phyloP scores from a whole-genome alignment of 2,888 invertebrate genomes.

The Himalopsyche japonica region DNA sequence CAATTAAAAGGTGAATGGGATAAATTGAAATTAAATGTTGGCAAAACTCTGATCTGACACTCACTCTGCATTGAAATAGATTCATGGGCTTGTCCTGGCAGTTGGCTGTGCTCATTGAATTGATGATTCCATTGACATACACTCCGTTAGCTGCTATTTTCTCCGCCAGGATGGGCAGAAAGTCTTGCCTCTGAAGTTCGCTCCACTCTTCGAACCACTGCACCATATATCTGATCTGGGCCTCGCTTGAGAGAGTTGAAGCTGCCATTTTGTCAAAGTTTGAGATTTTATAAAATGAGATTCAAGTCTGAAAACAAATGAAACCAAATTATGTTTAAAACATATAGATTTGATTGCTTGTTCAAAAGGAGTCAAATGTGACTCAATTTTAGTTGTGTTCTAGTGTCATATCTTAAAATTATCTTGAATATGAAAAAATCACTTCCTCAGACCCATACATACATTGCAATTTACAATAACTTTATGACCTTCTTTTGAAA shows the following conservation, averaged over 20 bases:
- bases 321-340: too few species aligned
- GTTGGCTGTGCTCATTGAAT: slow-evolving; percentile 66
- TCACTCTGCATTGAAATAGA: slow-evolving; percentile 80
- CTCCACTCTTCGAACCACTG: slow-evolving; percentile 92
- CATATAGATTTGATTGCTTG: too few species aligned
- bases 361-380: too few species aligned
- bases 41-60: slow-evolving; percentile 41
- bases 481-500: too few species aligned
- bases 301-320: neutral
- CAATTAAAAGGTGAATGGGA: too few species aligned
- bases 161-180: slow-evolving; percentile 74
- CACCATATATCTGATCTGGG: slow-evolving; percentile 78
- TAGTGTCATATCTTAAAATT: too few species aligned
- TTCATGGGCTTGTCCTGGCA: slow-evolving; percentile 79
- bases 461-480: too few species aligned
- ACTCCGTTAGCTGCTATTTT: slow-evolving; percentile 63
- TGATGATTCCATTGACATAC: slow-evolving; percentile 74
- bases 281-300: neutral
- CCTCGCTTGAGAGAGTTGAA: slow-evolving; percentile 65
- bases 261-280: slow-evolving; percentile 56
- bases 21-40: too few species aligned
- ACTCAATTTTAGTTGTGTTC: too few species aligned
- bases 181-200: slow-evolving; percentile 83
- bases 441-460: too few species aligned
- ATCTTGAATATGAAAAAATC: too few species aligned